These are phyloP conservation scores for Meloe dianella DNA, from an alignment of 2,888 invertebrate genomes.

Conservation along the genomic window DNA sequence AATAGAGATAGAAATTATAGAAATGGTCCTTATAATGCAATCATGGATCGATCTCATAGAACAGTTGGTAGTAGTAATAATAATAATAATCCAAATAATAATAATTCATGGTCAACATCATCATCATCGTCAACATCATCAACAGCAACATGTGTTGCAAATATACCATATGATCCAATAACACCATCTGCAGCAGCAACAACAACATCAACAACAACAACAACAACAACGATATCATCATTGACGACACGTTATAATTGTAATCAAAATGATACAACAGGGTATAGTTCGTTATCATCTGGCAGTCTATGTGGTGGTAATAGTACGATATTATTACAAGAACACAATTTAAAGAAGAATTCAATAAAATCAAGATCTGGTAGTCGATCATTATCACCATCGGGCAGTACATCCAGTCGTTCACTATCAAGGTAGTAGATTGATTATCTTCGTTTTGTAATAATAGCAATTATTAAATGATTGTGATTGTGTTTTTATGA, in stretches of 20 bases:
- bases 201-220: constrained; percentile 1
- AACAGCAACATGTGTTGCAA: background rate
- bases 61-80: constrained; percentile 10
- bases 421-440: constrained; percentile 62
- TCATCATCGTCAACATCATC: constrained; percentile 36
- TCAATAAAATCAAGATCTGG: constrained; percentile 61
- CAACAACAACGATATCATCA: constrained; percentile 11
- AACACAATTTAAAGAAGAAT: constrained; percentile 49
- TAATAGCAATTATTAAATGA: background rate
- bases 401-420: constrained; percentile 63
- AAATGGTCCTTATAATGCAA: constrained; percentile 59
- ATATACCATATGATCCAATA: constrained; percentile 27
- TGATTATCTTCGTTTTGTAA: no score
- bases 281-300: constrained; percentile 57
- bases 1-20: constrained; percentile 59
- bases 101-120: constrained; percentile 28
- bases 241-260: constrained; percentile 41
- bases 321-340: constrained; percentile 22
- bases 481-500: background rate
- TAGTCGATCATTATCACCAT: constrained; percentile 63
- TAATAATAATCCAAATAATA: background rate
- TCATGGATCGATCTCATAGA: constrained; percentile 50
- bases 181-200: constrained; percentile 25
- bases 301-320: constrained; percentile 43
- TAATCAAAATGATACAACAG: constrained; percentile 54